Evolutionary conservation across 2,888 invertebrate species (phyloP).

Genomic region (Nomada goodeniana): DNA sequence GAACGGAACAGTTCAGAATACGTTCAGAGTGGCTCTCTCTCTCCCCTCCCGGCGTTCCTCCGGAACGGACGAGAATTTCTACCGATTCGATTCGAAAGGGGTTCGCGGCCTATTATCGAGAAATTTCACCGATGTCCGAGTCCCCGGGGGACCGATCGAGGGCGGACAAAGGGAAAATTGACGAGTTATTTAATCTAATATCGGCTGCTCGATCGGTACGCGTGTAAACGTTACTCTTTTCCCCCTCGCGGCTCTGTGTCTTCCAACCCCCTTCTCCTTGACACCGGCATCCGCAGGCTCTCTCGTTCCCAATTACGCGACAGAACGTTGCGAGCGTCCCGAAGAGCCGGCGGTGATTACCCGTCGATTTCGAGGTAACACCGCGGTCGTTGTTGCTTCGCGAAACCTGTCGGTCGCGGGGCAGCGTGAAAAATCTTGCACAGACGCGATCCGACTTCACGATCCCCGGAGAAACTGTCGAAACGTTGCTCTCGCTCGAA

Average conservation of each 20-base stretch:
- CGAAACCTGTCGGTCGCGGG: slow-evolving; percentile 43
- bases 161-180: slow-evolving; percentile 50
- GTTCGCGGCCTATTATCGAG: slow-evolving; percentile 20
- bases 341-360: slow-evolving; percentile 45
- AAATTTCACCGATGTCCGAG: slow-evolving; percentile 45
- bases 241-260: not conserved
- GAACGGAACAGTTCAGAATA: not conserved
- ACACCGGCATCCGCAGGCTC: not conserved
- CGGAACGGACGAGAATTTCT: slow-evolving; percentile 2
- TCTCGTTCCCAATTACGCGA: slow-evolving; percentile 42
- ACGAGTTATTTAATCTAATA: slow-evolving; percentile 60
- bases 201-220: slow-evolving; percentile 31
- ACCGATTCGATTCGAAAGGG: slow-evolving; percentile 20
- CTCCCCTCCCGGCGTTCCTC: not conserved
- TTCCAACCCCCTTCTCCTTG: not conserved
- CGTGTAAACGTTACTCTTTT: slow-evolving; percentile 40
- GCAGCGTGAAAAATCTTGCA: slow-evolving; percentile 50
- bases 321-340: slow-evolving; percentile 14
- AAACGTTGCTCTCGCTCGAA: too few relatives aligned
- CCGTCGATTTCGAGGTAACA: slow-evolving; percentile 60
- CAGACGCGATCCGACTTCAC: slow-evolving; percentile 41
- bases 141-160: slow-evolving; percentile 31
- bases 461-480: slow-evolving; percentile 7
- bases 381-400: slow-evolving; percentile 62
- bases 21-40: too few relatives aligned